These are phyloP conservation scores for Aldabrachelys gigantea DNA, from an alignment of 2,113 vertebrate genomes.

Conservation along the genomic window DNA sequence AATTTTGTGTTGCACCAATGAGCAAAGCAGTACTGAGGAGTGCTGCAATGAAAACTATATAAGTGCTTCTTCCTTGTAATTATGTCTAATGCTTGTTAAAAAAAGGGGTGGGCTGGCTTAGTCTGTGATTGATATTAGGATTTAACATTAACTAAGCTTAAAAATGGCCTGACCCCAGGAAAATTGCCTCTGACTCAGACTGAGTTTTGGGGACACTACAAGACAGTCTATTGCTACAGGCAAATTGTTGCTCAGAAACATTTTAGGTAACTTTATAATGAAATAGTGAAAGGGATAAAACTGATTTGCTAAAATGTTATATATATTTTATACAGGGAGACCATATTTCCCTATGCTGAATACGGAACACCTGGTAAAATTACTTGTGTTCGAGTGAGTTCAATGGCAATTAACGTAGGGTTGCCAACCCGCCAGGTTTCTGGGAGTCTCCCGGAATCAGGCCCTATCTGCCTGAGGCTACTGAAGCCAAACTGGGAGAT, in stretches of 20 bases:
- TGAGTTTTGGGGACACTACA: not conserved
- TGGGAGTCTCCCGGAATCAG: too few species aligned
- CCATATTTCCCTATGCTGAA: too few species aligned
- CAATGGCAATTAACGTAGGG: too few species aligned
- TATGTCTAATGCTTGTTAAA: not conserved
- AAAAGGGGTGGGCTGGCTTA: not conserved
- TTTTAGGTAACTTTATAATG: too few species aligned
- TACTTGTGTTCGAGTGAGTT: too few species aligned
- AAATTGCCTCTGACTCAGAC: not conserved
- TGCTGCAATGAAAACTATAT: not conserved
- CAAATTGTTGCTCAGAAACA: not conserved
- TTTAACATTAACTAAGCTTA: not conserved
- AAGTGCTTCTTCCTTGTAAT: not conserved
- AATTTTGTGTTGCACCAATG: not conserved
- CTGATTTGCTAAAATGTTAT: too few species aligned
- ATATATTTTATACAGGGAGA: too few species aligned
- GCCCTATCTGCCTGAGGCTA: too few species aligned
- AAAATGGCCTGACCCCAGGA: not conserved
- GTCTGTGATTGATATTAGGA: not conserved
- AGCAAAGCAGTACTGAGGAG: not conserved
- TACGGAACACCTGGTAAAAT: too few species aligned
- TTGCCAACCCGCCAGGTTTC: too few species aligned
- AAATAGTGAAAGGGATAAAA: too few species aligned
- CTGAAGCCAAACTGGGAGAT: too few species aligned
- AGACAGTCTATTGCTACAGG: not conserved